Evolutionary conservation across 2,888 invertebrate genomes (phyloP), one percentile per base, ranked within the genome.

Genomic region (Scelioninae gen. 1): DNA sequence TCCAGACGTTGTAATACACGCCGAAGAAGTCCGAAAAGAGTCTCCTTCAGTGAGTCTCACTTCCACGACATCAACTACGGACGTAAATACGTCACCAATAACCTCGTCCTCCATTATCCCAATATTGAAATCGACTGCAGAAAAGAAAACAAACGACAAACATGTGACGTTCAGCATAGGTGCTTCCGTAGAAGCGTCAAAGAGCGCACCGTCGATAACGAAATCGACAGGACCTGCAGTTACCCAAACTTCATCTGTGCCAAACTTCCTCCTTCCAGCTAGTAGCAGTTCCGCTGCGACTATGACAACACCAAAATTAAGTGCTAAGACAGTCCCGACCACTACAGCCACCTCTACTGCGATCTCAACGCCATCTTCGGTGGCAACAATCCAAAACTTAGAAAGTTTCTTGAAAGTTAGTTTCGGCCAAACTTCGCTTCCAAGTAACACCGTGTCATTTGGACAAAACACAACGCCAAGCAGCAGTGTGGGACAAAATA

Each of bases 1-100:
- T 86, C 92, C 92, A 0, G 91, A 91, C 32, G 90, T 92, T 0
- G 92, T 92, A 0, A 92, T 92, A 29, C 90, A 91, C 78, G 92
- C 91, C 0, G 92, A 91, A 53, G 89, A 90, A 72, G 82, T 88
- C 6, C 63, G 81, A 4, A 77, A 84, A 10, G 69, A 63, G 13
- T 8, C 86, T 0, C 16, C 78, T 1, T 43, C 81, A 3, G 88
- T 86, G 1, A 87, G 88, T 4, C 75, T 92, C 0, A 91, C 81
- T 74, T 91, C 90, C 1, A 82, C 86, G 6, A 92, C 92, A 0
- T 88, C 87, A 0, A 91, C 91, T 5, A 92, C 91, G 0, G 90
- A 86, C 5, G 84, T 91, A 0, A 92, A 91, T 60, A 91, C 91
- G 0, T 89, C 91, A 0, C 92, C 92, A 0, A 90, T 92, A 8